Base-by-base conservation (phyloP, 30 jellyfish, hydroid and myxozoan genomes). In the Aurelia sp. region DNA sequence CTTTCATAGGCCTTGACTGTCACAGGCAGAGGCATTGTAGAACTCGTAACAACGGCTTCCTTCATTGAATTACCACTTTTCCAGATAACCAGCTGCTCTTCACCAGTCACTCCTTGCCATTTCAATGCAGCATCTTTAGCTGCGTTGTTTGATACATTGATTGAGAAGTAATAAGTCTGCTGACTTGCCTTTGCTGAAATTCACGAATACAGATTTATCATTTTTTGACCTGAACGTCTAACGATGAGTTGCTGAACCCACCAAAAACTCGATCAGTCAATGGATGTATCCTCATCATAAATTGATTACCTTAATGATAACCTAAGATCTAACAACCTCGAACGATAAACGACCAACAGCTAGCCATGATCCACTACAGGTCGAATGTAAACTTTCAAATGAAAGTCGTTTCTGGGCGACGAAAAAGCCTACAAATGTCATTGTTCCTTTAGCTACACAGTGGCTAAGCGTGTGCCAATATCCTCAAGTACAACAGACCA, bases 1-100 rank as follows among this genome's bases (percentile, higher is more conserved):
- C 68, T 76, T 66, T 90, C 94, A 27, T 30, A 63, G 15, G 95
- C 97, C 64, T 21, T 62, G 68, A 89, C 33, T 20, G 19, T 65
- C 33, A 80, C 51, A 13, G 90, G 51, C 27, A 20, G 62, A 0
- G 96, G 91, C 50, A 15, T 24, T 27, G 96, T 20, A 18, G 67
- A 27, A 52, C 91, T 69, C 13, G 96, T 76, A 6, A 78, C 64
- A 21, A 79, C 84, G 0, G 63, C 61, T 67, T 67, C 80, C 72
- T 65, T 76, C 57, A 55, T 58, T 3, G 51, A 19, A 4, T 72
- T 79, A 19, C 76, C 70, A 21, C 40, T 47, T 18, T 61, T 78
- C 86, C 81, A 59, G 13, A 71, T 82, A 30, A 72, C 38, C 81
- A 76, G 44, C 16, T 67, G 40, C 64, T 87, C 80, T 13, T 87